Conservation (phyloP, 2,113 vertebrate genomes). For the Paradoxurus hermaphroditus region DNA sequence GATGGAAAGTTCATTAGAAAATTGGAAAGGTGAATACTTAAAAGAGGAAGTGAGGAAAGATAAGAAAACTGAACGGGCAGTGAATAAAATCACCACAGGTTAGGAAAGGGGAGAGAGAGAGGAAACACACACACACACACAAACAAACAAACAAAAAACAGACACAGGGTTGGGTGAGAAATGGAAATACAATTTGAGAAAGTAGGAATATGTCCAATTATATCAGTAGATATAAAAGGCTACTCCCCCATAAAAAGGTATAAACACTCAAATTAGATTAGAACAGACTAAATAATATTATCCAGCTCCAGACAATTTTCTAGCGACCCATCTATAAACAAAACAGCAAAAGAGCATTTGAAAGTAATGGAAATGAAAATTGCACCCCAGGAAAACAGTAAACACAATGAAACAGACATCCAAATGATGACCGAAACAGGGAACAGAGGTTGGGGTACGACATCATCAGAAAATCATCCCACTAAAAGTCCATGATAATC, state of each 20-base stretch:
- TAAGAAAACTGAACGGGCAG: not conserved
- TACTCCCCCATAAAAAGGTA: not conserved
- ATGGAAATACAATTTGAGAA: not conserved
- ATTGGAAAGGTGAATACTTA: not conserved
- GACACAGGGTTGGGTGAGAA: not conserved
- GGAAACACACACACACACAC: no score
- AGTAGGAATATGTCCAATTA: not conserved
- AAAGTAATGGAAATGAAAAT: not conserved
- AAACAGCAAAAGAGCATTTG: not conserved
- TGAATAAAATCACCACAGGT: not conserved
- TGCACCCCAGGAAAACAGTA: not conserved
- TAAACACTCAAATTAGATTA: not conserved
- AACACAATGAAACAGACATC: not conserved
- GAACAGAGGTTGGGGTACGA: rapidly evolving
- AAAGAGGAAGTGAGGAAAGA: not conserved
- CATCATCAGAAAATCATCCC: not conserved
- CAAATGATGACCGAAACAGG: not conserved
- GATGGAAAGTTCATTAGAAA: not conserved
- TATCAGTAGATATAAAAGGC: not conserved
- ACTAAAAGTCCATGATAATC: not conserved
- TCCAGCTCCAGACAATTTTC: not conserved
- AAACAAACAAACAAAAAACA: not conserved
- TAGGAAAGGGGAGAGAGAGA: not conserved
- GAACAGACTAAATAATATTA: no score
- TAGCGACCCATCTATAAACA: rapidly evolving